Percentiles rank a stretch among this genome's conserved stretches.
Conservation (phyloP, 2,888 invertebrate species). For the Lottia gigantea region DNA sequence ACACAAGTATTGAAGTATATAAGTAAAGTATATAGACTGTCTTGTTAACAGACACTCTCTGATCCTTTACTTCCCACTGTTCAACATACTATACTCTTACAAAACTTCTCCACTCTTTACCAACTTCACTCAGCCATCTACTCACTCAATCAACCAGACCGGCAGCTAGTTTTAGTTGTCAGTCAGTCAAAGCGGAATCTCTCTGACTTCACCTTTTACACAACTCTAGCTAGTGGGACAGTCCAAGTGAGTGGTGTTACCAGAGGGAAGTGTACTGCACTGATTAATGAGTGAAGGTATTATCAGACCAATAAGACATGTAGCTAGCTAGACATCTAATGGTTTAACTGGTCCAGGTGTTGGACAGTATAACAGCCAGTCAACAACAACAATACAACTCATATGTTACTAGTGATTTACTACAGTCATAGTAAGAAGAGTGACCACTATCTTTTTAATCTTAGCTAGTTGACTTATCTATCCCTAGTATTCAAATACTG, state of each 20-base stretch:
- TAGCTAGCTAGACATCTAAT: too few relatives aligned
- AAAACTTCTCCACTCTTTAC: background rate
- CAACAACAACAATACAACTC: background rate
- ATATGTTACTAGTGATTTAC: constrained; percentile 6
- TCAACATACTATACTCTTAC: background rate
- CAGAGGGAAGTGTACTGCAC: too few relatives aligned
- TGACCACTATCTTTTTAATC: background rate
- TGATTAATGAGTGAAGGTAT: too few relatives aligned
- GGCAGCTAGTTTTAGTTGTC: background rate
- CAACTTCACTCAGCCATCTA: constrained; percentile 6
- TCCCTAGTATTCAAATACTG: too few relatives aligned
- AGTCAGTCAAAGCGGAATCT: too few relatives aligned
- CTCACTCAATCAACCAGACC: background rate
- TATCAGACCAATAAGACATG: too few relatives aligned
- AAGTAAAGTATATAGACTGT: background rate
- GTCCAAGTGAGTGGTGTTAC: too few relatives aligned
- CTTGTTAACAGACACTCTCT: background rate
- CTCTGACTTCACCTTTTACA: too few relatives aligned
- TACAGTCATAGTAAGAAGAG: background rate
- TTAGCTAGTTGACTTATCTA: too few relatives aligned
- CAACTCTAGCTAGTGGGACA: too few relatives aligned
- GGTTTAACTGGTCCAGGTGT: background rate
- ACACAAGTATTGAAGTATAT: background rate
- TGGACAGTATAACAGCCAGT: background rate
- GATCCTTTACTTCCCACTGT: background rate